Evolutionary conservation across 2,113 vertebrate genomes (phyloP).

Genomic region (Eclectus roratus): DNA sequence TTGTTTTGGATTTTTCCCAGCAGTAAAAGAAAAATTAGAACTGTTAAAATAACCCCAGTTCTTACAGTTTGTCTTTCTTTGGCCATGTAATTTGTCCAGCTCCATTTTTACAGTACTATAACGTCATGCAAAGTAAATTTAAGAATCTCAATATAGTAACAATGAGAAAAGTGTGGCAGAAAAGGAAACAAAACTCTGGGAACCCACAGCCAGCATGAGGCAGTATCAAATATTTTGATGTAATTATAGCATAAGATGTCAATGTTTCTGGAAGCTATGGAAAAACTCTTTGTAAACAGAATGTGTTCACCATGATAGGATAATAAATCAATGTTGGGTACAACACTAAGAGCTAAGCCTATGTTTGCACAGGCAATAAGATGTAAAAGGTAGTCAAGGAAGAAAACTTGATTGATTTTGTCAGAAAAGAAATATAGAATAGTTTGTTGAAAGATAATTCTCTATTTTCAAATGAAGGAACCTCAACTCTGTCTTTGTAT

Average conservation of each 20-base stretch:
- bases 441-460: not conserved
- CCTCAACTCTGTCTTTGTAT: not conserved
- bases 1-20: not conserved
- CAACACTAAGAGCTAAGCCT: not conserved
- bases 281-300: not conserved
- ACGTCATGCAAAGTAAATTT: not conserved
- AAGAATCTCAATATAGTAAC: not conserved
- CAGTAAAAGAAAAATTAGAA: not conserved
- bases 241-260: not conserved
- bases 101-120: not conserved
- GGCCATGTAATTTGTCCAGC: not conserved
- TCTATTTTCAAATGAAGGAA: not conserved
- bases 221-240: not conserved
- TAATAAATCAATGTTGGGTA: not conserved
- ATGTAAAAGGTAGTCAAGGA: not conserved
- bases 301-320: not conserved
- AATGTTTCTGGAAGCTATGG: not conserved
- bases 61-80: not conserved
- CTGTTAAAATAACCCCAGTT: not conserved
- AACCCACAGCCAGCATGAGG: not conserved
- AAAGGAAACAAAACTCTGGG: not conserved
- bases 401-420: not conserved
- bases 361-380: not conserved
- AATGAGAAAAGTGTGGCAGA: not conserved
- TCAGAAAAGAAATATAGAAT: not conserved